Percentiles rank a stretch among this genome's conserved stretches.
These are phyloP conservation scores for Lumbricus terrestris DNA, from an alignment of 2,888 invertebrate species.

Conservation along the genomic window DNA sequence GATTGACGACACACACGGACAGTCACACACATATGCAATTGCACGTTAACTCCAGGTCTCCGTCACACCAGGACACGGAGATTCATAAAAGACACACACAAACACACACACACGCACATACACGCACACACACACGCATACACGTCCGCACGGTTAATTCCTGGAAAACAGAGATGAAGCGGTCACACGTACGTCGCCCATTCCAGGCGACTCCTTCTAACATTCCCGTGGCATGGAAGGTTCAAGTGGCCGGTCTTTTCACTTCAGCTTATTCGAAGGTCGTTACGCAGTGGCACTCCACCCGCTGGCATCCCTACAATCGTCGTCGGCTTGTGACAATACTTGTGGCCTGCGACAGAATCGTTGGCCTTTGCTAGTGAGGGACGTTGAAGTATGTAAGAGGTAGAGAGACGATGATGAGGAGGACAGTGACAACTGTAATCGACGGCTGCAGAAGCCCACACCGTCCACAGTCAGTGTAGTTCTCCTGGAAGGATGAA, in stretches of 20 bases:
- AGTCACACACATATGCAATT: too few species aligned
- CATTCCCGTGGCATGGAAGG: not conserved
- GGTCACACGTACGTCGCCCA: not conserved
- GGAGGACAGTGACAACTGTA: not conserved
- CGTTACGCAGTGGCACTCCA: not conserved
- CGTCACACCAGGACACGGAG: too few species aligned
- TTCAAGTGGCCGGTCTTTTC: not conserved
- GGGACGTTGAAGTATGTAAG: not conserved
- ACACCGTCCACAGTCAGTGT: conserved; percentile 11
- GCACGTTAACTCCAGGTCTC: too few species aligned
- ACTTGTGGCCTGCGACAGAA: not conserved
- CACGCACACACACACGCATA: not conserved
- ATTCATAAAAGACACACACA: too few species aligned
- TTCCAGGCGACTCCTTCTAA: not conserved
- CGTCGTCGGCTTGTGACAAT: not conserved
- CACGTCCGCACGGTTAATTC: not conserved
- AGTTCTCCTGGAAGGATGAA: not conserved
- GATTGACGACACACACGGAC: too few species aligned
- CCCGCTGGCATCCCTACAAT: not conserved
- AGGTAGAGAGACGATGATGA: not conserved
- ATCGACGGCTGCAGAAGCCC: not conserved
- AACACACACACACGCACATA: too few species aligned
- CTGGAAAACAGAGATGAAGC: not conserved
- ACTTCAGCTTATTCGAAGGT: not conserved
- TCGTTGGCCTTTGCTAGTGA: not conserved